Conservation (phyloP, 2,113 vertebrate genomes). For the Triplophysa tibetana region DNA sequence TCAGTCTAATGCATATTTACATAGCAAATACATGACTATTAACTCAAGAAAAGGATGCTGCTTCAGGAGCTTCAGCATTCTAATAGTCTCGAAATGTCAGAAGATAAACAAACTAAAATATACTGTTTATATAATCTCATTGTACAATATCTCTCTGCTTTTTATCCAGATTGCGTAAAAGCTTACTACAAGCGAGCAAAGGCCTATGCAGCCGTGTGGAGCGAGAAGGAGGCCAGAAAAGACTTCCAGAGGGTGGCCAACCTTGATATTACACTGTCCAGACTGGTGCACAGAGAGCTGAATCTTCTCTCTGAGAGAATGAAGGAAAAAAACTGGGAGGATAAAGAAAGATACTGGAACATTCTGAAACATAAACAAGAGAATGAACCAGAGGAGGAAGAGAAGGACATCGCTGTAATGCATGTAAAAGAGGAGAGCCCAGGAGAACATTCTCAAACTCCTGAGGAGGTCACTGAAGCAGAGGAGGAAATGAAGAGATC, state of each 20-base stretch:
- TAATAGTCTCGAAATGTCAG: not conserved
- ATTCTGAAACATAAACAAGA: constrained; percentile 66
- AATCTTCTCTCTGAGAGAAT: constrained; percentile 77
- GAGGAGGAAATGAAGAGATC: constrained; percentile 3
- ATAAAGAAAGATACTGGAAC: constrained; percentile 80
- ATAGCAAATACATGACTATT: not conserved
- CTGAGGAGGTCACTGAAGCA: constrained; percentile 20
- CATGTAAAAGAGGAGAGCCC: not conserved
- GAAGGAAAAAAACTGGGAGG: constrained; percentile 83
- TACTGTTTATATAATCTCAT: not conserved
- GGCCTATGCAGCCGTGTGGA: constrained; percentile 82
- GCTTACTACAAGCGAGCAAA: constrained; percentile 86
- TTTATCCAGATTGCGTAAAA: constrained; percentile 78
- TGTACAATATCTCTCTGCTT: not conserved
- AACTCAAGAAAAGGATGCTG: not conserved
- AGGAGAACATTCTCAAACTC: constrained; percentile 12
- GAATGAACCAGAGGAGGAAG: not conserved
- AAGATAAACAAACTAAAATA: not conserved
- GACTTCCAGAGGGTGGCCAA: constrained; percentile 77
- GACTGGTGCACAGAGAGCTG: constrained; percentile 73
- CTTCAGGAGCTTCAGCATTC: not conserved
- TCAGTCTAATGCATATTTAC: too few species aligned
- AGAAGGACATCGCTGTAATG: not conserved
- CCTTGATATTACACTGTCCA: constrained; percentile 72
- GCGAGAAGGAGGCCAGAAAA: constrained; percentile 75